Percentiles rank a stretch among this genome's conserved stretches.
Evolutionary conservation across 2,888 invertebrate genomes (phyloP).

Genomic region (Papilio elwesi): DNA sequence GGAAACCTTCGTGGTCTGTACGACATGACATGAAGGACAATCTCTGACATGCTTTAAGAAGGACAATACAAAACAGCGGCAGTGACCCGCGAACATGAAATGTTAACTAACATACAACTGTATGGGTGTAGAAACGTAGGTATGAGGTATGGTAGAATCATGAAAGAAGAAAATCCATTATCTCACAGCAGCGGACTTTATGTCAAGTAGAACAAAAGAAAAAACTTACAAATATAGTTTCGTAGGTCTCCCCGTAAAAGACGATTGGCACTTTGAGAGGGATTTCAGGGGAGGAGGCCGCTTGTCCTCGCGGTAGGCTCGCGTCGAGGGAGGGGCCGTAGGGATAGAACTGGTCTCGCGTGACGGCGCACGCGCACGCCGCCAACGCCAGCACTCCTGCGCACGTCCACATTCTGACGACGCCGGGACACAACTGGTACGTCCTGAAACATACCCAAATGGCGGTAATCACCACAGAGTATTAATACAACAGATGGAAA

Average conservation of each 20-base stretch:
- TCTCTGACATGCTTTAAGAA: too few relatives aligned
- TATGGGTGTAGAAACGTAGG: too few relatives aligned
- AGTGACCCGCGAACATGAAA: too few relatives aligned
- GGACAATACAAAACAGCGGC: too few relatives aligned
- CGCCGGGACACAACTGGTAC: slow-evolving; percentile 58
- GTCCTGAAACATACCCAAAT: not conserved
- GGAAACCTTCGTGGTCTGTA: too few relatives aligned
- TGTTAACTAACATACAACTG: too few relatives aligned
- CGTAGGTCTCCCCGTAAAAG: slow-evolving; percentile 91
- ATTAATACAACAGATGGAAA: not conserved
- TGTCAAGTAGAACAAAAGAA: not conserved
- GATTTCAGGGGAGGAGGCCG: slow-evolving; percentile 87
- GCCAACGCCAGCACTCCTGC: slow-evolving; percentile 63
- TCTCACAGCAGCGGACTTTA: too few relatives aligned
- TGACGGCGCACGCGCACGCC: slow-evolving; percentile 71
- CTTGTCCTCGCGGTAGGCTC: slow-evolving; percentile 82
- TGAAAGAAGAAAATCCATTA: too few relatives aligned
- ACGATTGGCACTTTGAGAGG: slow-evolving; percentile 88
- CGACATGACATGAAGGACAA: too few relatives aligned
- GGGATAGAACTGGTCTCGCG: slow-evolving; percentile 85
- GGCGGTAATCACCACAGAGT: slow-evolving; percentile 21
- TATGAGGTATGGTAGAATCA: too few relatives aligned
- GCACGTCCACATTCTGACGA: slow-evolving; percentile 74
- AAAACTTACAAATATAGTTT: slow-evolving; percentile 92
- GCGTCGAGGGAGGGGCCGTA: slow-evolving; percentile 83